A percentile compares a stretch with the other conserved stretches of the same genome.
Conservation (phyloP, 2,113 vertebrate species). For the Nestor notabilis region DNA sequence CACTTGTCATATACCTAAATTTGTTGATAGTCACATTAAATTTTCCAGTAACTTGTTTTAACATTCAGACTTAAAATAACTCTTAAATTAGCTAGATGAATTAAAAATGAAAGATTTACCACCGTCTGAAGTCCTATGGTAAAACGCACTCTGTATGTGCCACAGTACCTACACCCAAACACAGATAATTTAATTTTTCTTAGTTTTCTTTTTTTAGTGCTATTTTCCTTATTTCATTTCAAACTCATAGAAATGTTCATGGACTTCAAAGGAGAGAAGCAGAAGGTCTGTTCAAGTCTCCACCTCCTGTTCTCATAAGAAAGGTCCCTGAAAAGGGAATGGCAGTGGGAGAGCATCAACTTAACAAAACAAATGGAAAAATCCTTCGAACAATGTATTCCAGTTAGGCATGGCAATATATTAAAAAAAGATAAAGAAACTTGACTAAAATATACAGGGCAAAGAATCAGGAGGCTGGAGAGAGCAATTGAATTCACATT, state of each 20-base stretch:
- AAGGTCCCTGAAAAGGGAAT: constrained; percentile 48
- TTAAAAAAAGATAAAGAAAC: neutral
- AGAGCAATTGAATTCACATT: neutral
- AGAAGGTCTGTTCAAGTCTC: constrained; percentile 26
- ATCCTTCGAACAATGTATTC: neutral
- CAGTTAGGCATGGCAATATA: neutral
- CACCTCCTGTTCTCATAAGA: constrained; percentile 44
- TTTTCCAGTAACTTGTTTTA: neutral
- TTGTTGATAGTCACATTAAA: neutral
- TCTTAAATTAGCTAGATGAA: neutral
- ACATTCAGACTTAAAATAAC: neutral
- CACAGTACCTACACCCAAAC: neutral
- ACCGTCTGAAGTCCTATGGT: neutral
- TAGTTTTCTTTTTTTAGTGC: neutral
- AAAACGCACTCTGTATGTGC: neutral
- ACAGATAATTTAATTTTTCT: neutral
- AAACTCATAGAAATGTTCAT: constrained; percentile 39
- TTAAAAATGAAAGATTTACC: neutral
- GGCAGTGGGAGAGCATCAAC: constrained; percentile 16
- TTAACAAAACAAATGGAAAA: constrained; percentile 37
- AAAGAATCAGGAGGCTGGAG: neutral
- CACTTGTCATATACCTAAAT: neutral
- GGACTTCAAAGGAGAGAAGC: constrained; percentile 42
- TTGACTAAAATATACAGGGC: neutral
- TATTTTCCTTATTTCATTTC: constrained; percentile 21